Evolutionary conservation across 2,797 vertebrate species (phyloP), one percentile per base, ranked within the genome.

Genomic region (Melanotaenia parkinsoni): DNA sequence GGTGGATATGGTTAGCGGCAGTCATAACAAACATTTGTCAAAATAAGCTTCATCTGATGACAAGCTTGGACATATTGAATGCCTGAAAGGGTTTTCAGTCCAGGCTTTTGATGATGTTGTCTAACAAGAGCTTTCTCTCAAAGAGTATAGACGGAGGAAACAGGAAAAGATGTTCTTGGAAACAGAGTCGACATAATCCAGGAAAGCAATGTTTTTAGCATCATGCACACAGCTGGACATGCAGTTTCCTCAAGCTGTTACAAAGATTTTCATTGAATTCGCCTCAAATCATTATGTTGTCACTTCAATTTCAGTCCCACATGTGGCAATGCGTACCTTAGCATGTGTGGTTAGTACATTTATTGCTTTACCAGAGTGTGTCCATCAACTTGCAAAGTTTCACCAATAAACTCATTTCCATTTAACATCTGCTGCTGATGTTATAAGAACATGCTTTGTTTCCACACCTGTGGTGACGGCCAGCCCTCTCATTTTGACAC

Each of bases 21-120:
- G 88, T 91, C 90, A 91, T 90, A 92, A 91, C 92, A 91, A 79
- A 82, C 83, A 83, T 92, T 91, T 91, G 86, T 92, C 86, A 90
- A 88, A 89, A 86, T 77, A 78, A 89, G 76, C 87, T 77, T 84
- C 81, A 76, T 91, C 76, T 80, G 89, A 91, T 84, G 92, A 93
- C 87, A 92, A 88, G 79, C 74, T 80, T 32, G 67, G 85, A 87
- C 84, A 86, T 86, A 84, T 86, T 91, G 86, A 91, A 89, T 86
- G 86, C 81, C 57, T 57, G 13, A 70, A 79, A 70, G 83, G 85
- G 72, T 92, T 90, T 87, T 83, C 76, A 74, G 66, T 87, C 86
- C 86, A 86, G 83, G 67, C 73, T 75, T 83, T 66, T 81, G 83
- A 88, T 71, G 83, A 81, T 66, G 67, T 74, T 65, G 69, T 86